Evolutionary conservation across 2,888 invertebrate species (phyloP), one percentile per base, ranked within the genome.

Genomic region (Erannis defoliaria): DNA sequence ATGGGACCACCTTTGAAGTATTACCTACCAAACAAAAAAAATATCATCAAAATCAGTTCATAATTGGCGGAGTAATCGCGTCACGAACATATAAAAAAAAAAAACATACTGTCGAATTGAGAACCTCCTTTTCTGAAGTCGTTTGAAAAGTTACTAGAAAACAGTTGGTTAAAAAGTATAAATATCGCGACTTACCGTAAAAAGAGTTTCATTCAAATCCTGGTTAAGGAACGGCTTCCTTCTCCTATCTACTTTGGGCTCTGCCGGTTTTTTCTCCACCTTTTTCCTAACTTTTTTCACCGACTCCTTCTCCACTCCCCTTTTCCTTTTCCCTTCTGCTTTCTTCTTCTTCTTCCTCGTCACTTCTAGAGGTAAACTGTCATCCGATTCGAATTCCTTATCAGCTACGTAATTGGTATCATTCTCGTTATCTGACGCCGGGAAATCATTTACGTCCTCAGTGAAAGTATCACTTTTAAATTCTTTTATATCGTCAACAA

Each of bases 201-300:
- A 92, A 0, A 92, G 58, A 0, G 89, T 88, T 58, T 90, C 90
- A 18, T 86, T 90, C 1, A 90, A 54, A 62, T 89, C 90, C 2
- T 84, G 85, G 18, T 87, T 90, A 0, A 90, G 48, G 45, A 91
- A 88, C 0, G 90, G 91, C 40, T 88, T 90, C 10, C 89, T 64
- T 0, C 91, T 62, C 0, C 89, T 26, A 12, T 62, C 69, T 38
- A 62, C 43, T 21, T 70, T 70, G 0, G 70, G 67, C 29, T 64
- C 67, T 0, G 23, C 3, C 0, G 57, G 46, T 1, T 23, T 26
- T 21, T 55, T 64, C 9, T 14, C 48, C 56, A 49, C 54, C 66
- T 23, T 65, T 29, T 63, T 68, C 16, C 62, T 59, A 2, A 51
- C 61, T 19, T 73, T 76, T 48, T 77, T 76, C 5, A 73, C 60